phyloP scores from a whole-genome alignment of 2,888 invertebrate species.

The Acheta domesticus region DNA sequence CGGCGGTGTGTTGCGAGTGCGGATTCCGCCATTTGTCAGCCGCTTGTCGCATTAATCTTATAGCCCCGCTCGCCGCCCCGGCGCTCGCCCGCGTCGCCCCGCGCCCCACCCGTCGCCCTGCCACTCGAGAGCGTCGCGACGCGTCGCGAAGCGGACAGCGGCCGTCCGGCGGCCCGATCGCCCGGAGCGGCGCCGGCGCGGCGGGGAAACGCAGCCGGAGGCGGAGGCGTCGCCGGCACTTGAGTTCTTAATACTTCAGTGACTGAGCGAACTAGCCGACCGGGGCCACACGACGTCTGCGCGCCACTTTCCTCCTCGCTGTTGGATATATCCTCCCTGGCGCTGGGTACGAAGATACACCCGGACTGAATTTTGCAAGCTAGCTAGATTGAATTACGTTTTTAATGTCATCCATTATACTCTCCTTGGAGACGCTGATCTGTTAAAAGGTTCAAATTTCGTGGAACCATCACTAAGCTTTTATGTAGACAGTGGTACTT shows the following conservation, averaged over 20 bases:
- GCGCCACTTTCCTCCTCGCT: too few species aligned
- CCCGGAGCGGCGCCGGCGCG: not conserved
- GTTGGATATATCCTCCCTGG: too few species aligned
- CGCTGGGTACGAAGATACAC: too few species aligned
- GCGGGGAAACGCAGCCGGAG: not conserved
- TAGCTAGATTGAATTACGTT: too few species aligned
- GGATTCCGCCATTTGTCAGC: conserved; percentile 9
- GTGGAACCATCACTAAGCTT: too few species aligned
- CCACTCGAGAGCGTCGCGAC: not conserved
- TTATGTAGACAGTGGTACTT: too few species aligned
- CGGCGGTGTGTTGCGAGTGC: conserved; percentile 18
- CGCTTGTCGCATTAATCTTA: conserved; percentile 18
- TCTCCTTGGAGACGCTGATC: too few species aligned
- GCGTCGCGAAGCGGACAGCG: not conserved
- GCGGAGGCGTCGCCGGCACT: not conserved
- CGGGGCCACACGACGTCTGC: too few species aligned
- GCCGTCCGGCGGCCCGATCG: not conserved
- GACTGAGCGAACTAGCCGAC: too few species aligned
- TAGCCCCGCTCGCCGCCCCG: conserved; percentile 11
- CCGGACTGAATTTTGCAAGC: too few species aligned
- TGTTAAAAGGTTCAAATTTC: too few species aligned
- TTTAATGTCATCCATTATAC: too few species aligned
- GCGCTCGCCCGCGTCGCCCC: not conserved
- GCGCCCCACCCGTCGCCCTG: not conserved
- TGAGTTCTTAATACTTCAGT: not conserved